Evolutionary conservation across 2,113 vertebrate genomes (phyloP), one percentile per base, ranked within the genome.

Genomic region (Cyanoramphus novaezelandiae): DNA sequence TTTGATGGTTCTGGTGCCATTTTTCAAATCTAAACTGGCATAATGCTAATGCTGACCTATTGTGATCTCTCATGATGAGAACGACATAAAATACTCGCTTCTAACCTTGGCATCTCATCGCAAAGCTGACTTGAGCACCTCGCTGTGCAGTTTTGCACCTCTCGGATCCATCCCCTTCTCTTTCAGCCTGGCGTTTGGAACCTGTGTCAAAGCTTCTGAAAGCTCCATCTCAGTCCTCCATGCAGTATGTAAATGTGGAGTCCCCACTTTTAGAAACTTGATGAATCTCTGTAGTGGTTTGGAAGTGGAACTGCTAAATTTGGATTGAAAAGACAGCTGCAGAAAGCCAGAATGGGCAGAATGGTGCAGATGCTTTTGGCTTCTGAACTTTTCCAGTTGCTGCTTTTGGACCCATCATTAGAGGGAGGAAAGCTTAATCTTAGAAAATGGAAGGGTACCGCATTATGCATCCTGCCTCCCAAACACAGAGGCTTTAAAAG

Each of bases 321-420:
- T 86, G 92, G 79, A 1, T 62, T 75, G 90, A 79, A 74, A 62
- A 60, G 68, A 33, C 93, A 95, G 88, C 94, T 93, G 96, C 90
- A 86, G 75, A 59, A 35, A 84, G 86, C 77, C 88, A 46, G 77
- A 25, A 65, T 10, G 19, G 78, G 91, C 92, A 92, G 47, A 46
- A 39, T 3, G 63, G 35, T 12, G 10, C 91, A 88, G 90, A 92
- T 95, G 93, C 57, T 83, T 78, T 85, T 95, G 88, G 52, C 78
- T 92, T 86, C 75, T 65, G 20, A 69, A 6, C 86, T 92, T 67
- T 75, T 53, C 68, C 93, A 75, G 57, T 76, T 37, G 77, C 87
- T 94, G 79, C 83, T 72, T 75, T 83, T 87, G 94, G 74, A 75
- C 21, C 69, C 2, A 1, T 82, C 23, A 5, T 63, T 25, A 71